These are phyloP conservation scores for Polypedilum pembai DNA, from an alignment of 1,140 invertebrate species.

Conservation along the genomic window DNA sequence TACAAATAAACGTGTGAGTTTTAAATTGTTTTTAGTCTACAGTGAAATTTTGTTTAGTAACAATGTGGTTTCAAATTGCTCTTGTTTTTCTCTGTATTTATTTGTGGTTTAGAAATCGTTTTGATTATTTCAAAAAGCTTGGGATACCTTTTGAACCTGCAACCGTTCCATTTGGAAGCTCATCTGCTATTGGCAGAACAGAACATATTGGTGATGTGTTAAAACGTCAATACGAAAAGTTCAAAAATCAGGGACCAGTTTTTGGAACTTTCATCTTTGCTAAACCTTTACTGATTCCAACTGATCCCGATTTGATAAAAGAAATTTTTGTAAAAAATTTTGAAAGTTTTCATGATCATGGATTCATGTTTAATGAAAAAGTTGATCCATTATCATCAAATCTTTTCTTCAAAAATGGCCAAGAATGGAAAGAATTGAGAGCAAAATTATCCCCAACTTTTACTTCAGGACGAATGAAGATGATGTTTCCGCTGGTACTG, in stretches of 20 bases:
- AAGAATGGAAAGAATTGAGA: slow-evolving; percentile 46
- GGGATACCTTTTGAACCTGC: slow-evolving; percentile 40
- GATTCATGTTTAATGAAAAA: slow-evolving; percentile 45
- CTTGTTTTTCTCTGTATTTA: background rate
- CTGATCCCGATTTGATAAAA: slow-evolving; percentile 38
- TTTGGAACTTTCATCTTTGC: background rate
- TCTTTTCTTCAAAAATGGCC: slow-evolving; percentile 45
- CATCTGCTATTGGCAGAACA: slow-evolving; percentile 34
- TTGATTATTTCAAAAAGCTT: slow-evolving; percentile 41
- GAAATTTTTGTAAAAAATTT: slow-evolving; percentile 41
- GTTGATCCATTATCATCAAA: slow-evolving; percentile 48
- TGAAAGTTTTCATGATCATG: slow-evolving; percentile 40
- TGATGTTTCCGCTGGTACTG: slow-evolving; percentile 45
- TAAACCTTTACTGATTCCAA: background rate
- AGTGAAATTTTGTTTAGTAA: background rate
- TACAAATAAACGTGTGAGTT: background rate
- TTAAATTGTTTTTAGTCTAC: background rate
- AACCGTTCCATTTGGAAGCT: slow-evolving; percentile 34
- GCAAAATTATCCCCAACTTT: slow-evolving; percentile 45
- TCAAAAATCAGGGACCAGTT: background rate
- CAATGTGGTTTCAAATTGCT: background rate
- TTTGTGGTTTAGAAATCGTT: slow-evolving; percentile 30
- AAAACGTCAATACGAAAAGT: background rate
- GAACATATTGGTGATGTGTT: slow-evolving; percentile 33
- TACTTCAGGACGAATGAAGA: slow-evolving; percentile 47